These are phyloP conservation scores for Chelon labrosus DNA, from an alignment of 2,797 vertebrate species.

Conservation along the genomic window DNA sequence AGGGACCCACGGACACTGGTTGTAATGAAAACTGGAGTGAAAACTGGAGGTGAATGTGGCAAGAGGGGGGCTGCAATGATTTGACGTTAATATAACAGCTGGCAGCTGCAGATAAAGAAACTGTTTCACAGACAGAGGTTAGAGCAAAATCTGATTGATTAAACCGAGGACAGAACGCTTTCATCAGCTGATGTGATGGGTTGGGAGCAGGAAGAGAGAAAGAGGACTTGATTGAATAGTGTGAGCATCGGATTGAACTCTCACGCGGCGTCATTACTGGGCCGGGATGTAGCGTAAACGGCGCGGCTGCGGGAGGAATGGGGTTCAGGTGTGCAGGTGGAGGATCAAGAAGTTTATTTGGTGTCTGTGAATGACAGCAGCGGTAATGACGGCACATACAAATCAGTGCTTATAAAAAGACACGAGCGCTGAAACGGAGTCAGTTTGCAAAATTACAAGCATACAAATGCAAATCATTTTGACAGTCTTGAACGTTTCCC, in stretches of 20 bases:
- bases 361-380: too few relatives aligned
- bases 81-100: constrained; percentile 2
- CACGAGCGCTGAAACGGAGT: too few relatives aligned
- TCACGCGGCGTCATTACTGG: not conserved
- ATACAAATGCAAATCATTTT: too few relatives aligned
- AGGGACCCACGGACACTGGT: not conserved
- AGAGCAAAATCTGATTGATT: constrained; percentile 5
- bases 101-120: not conserved
- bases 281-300: not conserved
- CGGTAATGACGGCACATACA: too few relatives aligned
- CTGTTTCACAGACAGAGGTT: not conserved
- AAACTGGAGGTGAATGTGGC: not conserved
- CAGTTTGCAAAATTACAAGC: too few relatives aligned
- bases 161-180: not conserved
- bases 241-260: not conserved
- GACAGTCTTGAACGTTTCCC: too few relatives aligned
- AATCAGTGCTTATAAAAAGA: too few relatives aligned
- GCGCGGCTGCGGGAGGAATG: too few relatives aligned
- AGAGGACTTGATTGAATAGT: not conserved
- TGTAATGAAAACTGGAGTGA: not conserved
- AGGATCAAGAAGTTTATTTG: too few relatives aligned
- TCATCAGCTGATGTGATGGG: constrained; percentile 1
- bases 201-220: not conserved
- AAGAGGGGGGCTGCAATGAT: constrained; percentile 2
- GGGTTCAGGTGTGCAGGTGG: too few relatives aligned